These are phyloP conservation scores for Drosophila mimica DNA, from an alignment of 2,888 invertebrate genomes.

Conservation along the genomic window DNA sequence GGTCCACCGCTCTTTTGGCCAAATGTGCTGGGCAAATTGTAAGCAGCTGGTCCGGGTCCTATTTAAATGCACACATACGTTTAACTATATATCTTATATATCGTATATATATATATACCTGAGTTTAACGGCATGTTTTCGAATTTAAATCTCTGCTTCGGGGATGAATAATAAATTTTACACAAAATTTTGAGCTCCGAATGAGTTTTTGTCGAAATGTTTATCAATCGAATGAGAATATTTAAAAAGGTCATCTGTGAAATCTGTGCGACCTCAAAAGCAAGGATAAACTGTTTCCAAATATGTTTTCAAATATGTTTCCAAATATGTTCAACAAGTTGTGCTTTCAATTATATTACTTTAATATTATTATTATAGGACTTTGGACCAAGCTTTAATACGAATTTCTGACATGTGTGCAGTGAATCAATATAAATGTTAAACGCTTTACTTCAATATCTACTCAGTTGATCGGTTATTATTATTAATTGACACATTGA, in stretches of 20 bases:
- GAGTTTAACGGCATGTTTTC: constrained; percentile 28
- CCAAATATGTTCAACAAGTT: neutral
- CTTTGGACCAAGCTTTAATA: neutral
- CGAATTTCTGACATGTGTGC: neutral
- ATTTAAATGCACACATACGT: neutral
- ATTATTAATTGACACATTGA: constrained; percentile 24
- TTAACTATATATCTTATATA: neutral
- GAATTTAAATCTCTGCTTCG: neutral
- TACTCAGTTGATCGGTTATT: neutral
- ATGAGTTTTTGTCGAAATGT: constrained; percentile 30
- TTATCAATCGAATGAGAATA: constrained; percentile 2
- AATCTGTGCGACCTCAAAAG: neutral
- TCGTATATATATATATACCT: constrained; percentile 16
- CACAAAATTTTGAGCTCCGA: constrained; percentile 27
- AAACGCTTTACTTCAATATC: neutral
- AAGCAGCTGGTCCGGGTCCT: constrained; percentile 69
- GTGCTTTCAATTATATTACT: neutral
- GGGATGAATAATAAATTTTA: neutral
- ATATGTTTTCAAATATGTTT: neutral
- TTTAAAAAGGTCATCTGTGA: neutral
- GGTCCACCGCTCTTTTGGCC: constrained; percentile 52
- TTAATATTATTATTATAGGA: neutral
- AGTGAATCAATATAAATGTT: neutral
- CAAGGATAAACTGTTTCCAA: constrained; percentile 9
- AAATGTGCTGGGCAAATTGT: constrained; percentile 59